A percentile compares a stretch with the other conserved stretches of the same genome.
These are phyloP conservation scores for Aegypius monachus DNA, from an alignment of 2,113 vertebrate genomes.

Conservation along the genomic window DNA sequence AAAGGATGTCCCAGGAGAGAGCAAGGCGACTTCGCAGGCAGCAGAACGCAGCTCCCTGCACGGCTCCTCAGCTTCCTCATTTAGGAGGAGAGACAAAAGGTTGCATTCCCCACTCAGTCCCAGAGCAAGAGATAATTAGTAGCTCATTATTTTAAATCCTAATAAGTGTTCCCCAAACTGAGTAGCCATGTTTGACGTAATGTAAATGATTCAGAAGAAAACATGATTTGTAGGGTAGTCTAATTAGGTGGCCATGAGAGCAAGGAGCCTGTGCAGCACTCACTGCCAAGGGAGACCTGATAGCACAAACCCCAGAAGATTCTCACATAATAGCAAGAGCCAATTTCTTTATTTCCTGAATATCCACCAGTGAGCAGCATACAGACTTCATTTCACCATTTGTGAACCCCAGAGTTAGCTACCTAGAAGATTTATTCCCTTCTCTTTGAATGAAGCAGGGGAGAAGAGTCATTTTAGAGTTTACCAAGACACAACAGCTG, in stretches of 20 bases:
- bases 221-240: neutral
- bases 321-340: neutral
- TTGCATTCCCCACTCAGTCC: neutral
- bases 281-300: neutral
- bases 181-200: neutral
- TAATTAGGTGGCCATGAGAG: neutral
- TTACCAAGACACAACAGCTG: neutral
- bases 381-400: neutral
- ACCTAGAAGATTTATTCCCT: neutral
- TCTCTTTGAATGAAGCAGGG: neutral
- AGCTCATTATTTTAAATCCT: neutral
- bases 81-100: neutral
- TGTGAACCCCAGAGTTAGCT: neutral
- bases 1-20: neutral
- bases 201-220: neutral
- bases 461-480: neutral
- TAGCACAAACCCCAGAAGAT: neutral
- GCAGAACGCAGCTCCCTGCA: neutral
- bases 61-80: neutral
- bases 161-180: neutral
- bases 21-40: neutral
- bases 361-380: neutral
- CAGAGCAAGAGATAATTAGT: neutral
- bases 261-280: neutral
- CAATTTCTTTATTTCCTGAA: neutral